Evolutionary conservation across 1,140 invertebrate species (phyloP), one percentile per base, ranked within the genome.

Genomic region (Atta colombica): DNA sequence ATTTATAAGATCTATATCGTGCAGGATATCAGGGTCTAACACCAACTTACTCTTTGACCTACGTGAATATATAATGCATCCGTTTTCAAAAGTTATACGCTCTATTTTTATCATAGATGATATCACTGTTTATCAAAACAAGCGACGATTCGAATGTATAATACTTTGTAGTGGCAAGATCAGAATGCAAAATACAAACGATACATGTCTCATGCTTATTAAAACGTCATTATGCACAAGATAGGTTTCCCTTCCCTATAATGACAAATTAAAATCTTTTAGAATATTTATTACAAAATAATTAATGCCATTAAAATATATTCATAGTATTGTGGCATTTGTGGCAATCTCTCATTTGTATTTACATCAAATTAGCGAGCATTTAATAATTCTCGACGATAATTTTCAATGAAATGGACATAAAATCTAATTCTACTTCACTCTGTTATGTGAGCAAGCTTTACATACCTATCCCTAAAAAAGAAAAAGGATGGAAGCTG

Each of bases 1-100:
- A 93, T 94, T 94, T 93, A 92, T 93, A 91, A 94, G 93, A 93
- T 93, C 88, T 80, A 89, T 91, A 93, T 93, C 91, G 85, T 66
- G 51, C 58, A 68, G 55, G 65, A 80, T 82, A 87, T 85, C 88
- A 85, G 81, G 80, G 77, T 78, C 35, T 63, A 81, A 84, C 71
- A 45, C 16, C 25, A 55, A 16, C 25, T 39, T 81, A 60, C 88
- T 80, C 89, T 82, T 86, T 90, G 89, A 90, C 89, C 86, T 71
- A 58, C 69, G 63, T 31, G 81, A 90, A 90, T 86, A 89, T 90
- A 88, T 90, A 90, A 90, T 90, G 51, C 53, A 78, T 88, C 60
- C 86, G 85, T 58, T 45, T 45, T 61, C 35, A 85, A 77, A 89
- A 87, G 12, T 89, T 90, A 78, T 69, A 49, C 85, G 68, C 81